A percentile compares a stretch with the other conserved stretches of the same genome.
Conservation (phyloP, 2,888 invertebrate genomes). For the Camptogramma bilineatum region DNA sequence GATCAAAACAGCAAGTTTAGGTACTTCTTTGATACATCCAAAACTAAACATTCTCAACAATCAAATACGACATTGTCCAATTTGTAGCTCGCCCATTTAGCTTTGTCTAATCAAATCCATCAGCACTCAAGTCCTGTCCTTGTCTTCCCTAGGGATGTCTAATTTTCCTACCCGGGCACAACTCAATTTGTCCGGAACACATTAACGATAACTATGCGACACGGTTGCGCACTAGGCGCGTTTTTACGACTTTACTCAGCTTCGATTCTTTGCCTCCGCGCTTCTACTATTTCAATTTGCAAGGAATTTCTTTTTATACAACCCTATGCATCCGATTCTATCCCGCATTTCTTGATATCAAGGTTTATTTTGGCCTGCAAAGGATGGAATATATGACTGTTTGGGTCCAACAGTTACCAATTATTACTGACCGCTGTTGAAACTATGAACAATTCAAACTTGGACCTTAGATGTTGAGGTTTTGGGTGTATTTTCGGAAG, state of each 20-base stretch:
- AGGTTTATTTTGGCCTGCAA: constrained; percentile 47
- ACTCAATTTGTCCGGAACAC: constrained; percentile 83
- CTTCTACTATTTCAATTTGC: constrained; percentile 81
- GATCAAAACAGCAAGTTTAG: not conserved
- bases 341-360: constrained; percentile 39
- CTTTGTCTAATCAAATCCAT: constrained; percentile 37
- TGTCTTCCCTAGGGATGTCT: constrained; percentile 67
- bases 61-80: constrained; percentile 21
- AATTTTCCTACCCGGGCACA: constrained; percentile 77
- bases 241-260: constrained; percentile 73
- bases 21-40: not conserved
- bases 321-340: constrained; percentile 23
- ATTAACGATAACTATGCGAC: constrained; percentile 82
- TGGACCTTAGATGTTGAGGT: constrained; percentile 37
- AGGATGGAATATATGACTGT: constrained; percentile 52
- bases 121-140: constrained; percentile 33
- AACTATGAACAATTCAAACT: constrained; percentile 40
- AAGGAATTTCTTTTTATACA: constrained; percentile 61
- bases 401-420: constrained; percentile 57
- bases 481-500: constrained; percentile 53
- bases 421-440: constrained; percentile 75
- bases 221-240: constrained; percentile 73
- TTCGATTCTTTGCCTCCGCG: constrained; percentile 59
- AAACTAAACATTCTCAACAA: constrained; percentile 3
- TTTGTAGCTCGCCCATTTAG: constrained; percentile 30